Conservation (phyloP, 2,888 invertebrate species). For the Resseliella maxima region DNA sequence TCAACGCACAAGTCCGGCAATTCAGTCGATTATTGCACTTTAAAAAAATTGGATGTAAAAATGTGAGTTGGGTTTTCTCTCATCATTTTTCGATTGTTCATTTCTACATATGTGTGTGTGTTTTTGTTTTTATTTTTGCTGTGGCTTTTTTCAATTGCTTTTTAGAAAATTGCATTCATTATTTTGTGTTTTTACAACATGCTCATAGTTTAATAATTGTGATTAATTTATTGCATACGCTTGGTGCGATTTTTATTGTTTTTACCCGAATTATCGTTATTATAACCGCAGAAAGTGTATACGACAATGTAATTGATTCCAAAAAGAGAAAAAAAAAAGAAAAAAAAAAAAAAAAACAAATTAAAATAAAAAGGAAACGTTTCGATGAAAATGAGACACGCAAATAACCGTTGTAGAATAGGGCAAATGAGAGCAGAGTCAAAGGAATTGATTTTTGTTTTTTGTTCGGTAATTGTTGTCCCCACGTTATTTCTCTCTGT, state of each 20-base stretch:
- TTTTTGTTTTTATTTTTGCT: slow-evolving; percentile 1
- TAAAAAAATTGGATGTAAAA: slow-evolving; percentile 48
- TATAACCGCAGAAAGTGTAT: background rate
- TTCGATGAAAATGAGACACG: background rate
- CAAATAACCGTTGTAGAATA: background rate
- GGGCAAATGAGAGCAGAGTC: background rate
- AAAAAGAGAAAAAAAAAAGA: background rate
- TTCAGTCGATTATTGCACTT: slow-evolving; percentile 34
- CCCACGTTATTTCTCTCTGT: no score
- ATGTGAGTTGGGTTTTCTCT: background rate
- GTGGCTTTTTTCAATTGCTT: background rate
- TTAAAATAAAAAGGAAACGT: background rate
- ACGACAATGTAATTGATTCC: slow-evolving; percentile 3
- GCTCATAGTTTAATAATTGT: background rate
- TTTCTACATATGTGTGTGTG: no score
- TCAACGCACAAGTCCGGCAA: background rate
- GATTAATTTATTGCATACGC: background rate
- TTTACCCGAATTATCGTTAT: background rate
- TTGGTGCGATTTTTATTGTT: background rate
- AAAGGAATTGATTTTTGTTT: background rate
- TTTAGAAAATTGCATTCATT: background rate
- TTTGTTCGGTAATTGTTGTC: no score
- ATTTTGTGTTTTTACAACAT: background rate
- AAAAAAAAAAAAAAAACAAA: background rate
- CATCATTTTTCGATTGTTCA: background rate